A percentile compares a stretch with the other conserved stretches of the same genome.
Evolutionary conservation across 2,888 invertebrate species (phyloP).

Genomic region (Lycocerus yunnanus): DNA sequence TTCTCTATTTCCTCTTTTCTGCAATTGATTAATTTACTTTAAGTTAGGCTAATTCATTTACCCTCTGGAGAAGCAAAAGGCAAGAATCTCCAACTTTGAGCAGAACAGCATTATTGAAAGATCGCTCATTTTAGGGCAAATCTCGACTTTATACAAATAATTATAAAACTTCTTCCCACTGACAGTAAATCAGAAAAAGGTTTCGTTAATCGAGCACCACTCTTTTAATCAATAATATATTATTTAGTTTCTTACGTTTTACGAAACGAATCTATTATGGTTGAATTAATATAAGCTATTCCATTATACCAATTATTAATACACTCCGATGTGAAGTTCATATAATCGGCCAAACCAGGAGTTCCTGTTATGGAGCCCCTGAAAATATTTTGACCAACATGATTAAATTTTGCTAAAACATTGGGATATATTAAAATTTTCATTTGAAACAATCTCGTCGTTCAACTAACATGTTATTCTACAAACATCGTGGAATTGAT

Average conservation of each 20-base stretch:
- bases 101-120: too few relatives aligned
- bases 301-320: background rate
- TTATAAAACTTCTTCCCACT: too few relatives aligned
- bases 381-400: background rate
- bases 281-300: background rate
- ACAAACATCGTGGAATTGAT: conserved; percentile 45
- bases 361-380: background rate
- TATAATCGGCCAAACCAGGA: background rate
- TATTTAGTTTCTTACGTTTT: background rate
- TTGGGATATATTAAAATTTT: background rate
- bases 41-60: too few relatives aligned
- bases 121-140: too few relatives aligned
- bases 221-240: background rate
- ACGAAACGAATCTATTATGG: background rate
- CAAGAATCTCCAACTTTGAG: too few relatives aligned
- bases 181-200: too few relatives aligned
- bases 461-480: conserved; percentile 48
- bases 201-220: too few relatives aligned
- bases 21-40: too few relatives aligned
- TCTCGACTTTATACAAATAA: too few relatives aligned
- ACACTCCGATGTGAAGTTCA: background rate
- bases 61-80: too few relatives aligned
- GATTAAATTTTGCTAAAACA: background rate
- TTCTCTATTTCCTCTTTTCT: background rate
- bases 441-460: background rate